phyloP scores from a whole-genome alignment of 1,140 invertebrate species.

The Drosophila ironensis region DNA sequence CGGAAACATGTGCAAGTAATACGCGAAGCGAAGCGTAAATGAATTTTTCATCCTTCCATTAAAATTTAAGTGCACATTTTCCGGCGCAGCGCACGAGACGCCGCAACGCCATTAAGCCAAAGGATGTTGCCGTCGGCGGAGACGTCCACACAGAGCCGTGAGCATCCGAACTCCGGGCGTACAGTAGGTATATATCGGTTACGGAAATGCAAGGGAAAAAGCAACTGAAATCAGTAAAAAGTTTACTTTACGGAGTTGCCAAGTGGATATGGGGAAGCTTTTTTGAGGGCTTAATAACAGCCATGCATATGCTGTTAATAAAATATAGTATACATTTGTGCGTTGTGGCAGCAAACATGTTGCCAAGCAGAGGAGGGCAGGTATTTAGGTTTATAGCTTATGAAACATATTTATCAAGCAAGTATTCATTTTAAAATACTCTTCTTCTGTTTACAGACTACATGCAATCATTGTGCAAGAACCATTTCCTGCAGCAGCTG shows the following conservation, averaged over 20 bases:
- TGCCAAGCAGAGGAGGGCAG: too few species aligned
- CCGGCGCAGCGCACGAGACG: conserved; percentile 70
- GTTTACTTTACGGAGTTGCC: neutral
- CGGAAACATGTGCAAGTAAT: conserved; percentile 67
- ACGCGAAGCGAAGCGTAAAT: conserved; percentile 76
- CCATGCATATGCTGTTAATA: too few species aligned
- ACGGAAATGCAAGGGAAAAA: conserved; percentile 12
- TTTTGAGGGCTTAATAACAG: too few species aligned
- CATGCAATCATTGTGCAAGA: conserved; percentile 92
- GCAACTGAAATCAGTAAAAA: neutral
- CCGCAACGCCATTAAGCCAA: conserved; percentile 43
- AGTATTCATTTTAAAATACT: neutral
- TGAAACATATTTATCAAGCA: too few species aligned
- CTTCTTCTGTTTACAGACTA: conserved; percentile 86
- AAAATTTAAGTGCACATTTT: conserved; percentile 81
- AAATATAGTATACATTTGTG: too few species aligned
- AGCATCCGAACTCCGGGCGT: neutral
- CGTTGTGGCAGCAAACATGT: too few species aligned
- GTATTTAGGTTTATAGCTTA: too few species aligned
- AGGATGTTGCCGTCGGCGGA: conserved; percentile 35
- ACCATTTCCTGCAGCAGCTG: conserved; percentile 91
- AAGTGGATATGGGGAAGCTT: too few species aligned
- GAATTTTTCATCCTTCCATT: conserved; percentile 80
- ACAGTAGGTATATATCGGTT: conserved; percentile 11
- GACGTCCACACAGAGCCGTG: conserved; percentile 25